Evolutionary conservation across 2,797 vertebrate species (phyloP).

Genomic region (Borostomias antarcticus): DNA sequence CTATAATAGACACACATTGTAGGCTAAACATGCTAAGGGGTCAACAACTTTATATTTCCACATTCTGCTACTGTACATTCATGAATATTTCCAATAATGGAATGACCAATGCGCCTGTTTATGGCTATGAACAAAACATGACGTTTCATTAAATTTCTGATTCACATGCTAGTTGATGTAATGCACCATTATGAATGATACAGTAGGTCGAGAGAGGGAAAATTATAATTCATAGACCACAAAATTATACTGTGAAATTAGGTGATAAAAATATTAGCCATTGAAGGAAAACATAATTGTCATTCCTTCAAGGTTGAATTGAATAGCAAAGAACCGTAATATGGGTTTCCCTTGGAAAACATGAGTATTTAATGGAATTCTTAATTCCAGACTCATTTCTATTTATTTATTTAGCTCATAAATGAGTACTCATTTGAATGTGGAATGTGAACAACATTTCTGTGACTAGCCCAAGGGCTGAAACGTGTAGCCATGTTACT

Average conservation of each 20-base stretch:
- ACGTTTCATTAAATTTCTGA: conserved; percentile 46
- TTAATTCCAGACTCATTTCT: conserved; percentile 26
- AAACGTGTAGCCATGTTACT: conserved; percentile 11
- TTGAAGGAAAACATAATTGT: conserved; percentile 30
- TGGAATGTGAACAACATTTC: conserved; percentile 38
- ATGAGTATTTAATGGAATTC: conserved; percentile 22
- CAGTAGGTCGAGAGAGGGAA: conserved; percentile 22
- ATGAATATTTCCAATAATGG: conserved; percentile 34
- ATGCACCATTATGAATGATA: conserved; percentile 17
- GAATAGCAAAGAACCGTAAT: conserved; percentile 29
- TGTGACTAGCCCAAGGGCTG: conserved; percentile 31
- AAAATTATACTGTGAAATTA: conserved; percentile 53
- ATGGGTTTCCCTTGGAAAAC: conserved; percentile 16
- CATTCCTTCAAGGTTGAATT: conserved; percentile 28
- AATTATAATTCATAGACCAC: conserved; percentile 34
- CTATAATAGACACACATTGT: not conserved
- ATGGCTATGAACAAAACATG: conserved; percentile 23
- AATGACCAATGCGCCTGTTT: conserved; percentile 36
- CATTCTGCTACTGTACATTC: conserved; percentile 25
- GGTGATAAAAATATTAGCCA: conserved; percentile 43
- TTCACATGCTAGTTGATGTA: conserved; percentile 26
- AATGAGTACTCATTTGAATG: conserved; percentile 42
- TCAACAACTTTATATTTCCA: conserved; percentile 28
- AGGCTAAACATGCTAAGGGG: conserved; percentile 6
- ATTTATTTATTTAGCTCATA: too few species aligned